These are phyloP conservation scores for Gadopsis marmoratus DNA, from an alignment of 2,797 vertebrate species.

Conservation along the genomic window DNA sequence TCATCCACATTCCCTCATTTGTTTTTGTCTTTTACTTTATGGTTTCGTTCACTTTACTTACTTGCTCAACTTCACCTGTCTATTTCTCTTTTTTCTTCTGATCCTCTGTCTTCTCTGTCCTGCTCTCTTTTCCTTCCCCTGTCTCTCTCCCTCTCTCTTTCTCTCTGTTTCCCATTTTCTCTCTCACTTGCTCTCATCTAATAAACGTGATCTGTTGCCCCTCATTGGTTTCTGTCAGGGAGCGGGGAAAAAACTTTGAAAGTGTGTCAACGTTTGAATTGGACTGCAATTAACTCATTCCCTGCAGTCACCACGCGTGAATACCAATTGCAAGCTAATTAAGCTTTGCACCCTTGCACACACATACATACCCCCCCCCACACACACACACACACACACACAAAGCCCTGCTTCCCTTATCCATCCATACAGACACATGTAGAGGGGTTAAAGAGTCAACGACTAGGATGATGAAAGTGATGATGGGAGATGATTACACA, in stretches of 20 bases:
- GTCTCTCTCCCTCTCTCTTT: conserved; percentile 5
- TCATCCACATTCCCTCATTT: neutral
- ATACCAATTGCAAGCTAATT: conserved; percentile 87
- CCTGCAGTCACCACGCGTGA: conserved; percentile 85
- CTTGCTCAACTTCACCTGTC: conserved; percentile 28
- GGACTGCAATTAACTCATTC: conserved; percentile 88
- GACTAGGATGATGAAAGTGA: conserved; percentile 86
- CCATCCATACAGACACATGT: conserved; percentile 82
- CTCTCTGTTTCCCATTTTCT: conserved; percentile 45
- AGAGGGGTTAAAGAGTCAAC: conserved; percentile 82
- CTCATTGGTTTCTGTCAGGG: conserved; percentile 81
- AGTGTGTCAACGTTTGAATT: conserved; percentile 87
- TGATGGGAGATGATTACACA: conserved; percentile 83
- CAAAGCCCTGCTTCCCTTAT: conserved; percentile 73
- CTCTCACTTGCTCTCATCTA: conserved; percentile 76
- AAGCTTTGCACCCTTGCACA: conserved; percentile 75
- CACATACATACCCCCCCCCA: conserved; percentile 47
- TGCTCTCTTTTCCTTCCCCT: conserved; percentile 4
- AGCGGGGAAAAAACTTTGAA: conserved; percentile 81
- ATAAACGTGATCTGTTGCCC: conserved; percentile 82
- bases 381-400: conserved; percentile 50
- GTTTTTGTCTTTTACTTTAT: conserved; percentile 1
- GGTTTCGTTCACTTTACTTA: conserved; percentile 23
- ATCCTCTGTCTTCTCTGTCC: conserved; percentile 12
- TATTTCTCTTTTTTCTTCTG: conserved; percentile 22